phyloP scores from a whole-genome alignment of 2,797 vertebrate genomes.

The Clarias pachynema region DNA sequence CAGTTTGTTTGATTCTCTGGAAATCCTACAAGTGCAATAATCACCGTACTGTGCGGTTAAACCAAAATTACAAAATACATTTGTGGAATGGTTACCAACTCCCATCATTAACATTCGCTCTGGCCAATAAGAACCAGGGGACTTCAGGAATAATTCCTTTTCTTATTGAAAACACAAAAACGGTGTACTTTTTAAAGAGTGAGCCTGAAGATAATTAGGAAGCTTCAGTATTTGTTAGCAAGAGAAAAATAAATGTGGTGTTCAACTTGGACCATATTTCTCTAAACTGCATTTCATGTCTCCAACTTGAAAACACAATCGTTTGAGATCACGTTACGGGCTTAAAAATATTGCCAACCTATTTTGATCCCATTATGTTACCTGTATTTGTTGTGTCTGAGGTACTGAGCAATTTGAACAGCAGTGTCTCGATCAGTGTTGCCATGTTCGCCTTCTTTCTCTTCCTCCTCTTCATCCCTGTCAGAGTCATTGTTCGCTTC shows the following conservation, averaged over 20 bases:
- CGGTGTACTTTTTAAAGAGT: background rate
- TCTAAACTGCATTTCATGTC: background rate
- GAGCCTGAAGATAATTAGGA: background rate
- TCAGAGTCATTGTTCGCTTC: conserved; percentile 63
- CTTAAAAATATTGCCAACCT: too few species aligned
- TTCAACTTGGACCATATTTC: too few species aligned
- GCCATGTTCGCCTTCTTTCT: conserved; percentile 55
- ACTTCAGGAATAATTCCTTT: background rate
- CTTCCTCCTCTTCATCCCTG: conserved; percentile 59
- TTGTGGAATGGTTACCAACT: too few species aligned
- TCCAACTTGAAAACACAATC: background rate
- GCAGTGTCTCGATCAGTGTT: conserved; percentile 73
- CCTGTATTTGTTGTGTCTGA: conserved; percentile 92
- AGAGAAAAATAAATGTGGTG: background rate
- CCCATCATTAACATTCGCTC: background rate
- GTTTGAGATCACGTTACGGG: background rate
- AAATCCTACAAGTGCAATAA: too few species aligned
- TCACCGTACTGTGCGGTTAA: too few species aligned
- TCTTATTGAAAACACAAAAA: background rate
- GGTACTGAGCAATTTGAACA: conserved; percentile 76
- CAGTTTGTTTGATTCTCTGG: too few species aligned
- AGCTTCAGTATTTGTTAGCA: background rate
- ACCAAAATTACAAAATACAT: too few species aligned
- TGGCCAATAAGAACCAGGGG: background rate
- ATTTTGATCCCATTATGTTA: conserved; percentile 53